Evolutionary conservation across 1,140 invertebrate species (phyloP).

Genomic region (Heliconius nattereri): DNA sequence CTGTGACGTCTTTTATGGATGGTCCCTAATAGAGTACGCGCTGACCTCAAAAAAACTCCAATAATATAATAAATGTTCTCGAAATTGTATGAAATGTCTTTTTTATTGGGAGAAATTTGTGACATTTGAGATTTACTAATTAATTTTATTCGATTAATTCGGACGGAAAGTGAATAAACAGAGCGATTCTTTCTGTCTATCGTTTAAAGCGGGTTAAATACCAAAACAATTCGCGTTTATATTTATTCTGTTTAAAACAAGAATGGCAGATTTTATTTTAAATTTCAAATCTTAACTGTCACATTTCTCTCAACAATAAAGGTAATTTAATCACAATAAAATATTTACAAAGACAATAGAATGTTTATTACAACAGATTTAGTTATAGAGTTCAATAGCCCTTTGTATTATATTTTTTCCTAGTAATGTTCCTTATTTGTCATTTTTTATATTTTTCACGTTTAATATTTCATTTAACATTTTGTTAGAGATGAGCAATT

Average conservation of each 20-base stretch:
- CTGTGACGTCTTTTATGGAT: too few species aligned
- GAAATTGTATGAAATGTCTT: background rate
- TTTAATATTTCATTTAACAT: conserved; percentile 17
- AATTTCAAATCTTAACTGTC: background rate
- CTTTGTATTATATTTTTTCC: conserved; percentile 28
- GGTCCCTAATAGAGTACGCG: background rate
- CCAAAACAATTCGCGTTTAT: background rate
- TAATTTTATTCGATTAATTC: background rate
- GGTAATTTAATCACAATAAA: background rate
- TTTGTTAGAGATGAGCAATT: background rate
- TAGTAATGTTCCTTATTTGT: conserved; percentile 43
- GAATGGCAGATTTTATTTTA: background rate
- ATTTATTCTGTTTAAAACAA: background rate
- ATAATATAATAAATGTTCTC: conserved; percentile 26
- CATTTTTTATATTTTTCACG: conserved; percentile 28
- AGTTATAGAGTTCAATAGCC: conserved; percentile 16
- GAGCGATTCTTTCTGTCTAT: too few species aligned
- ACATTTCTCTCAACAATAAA: background rate
- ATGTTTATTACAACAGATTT: conserved; percentile 8
- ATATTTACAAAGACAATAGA: conserved; percentile 21
- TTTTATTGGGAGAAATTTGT: background rate
- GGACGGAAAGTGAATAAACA: too few species aligned
- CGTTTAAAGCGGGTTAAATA: background rate
- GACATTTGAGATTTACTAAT: background rate
- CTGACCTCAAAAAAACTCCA: conserved; percentile 33